Evolutionary conservation across 2,888 invertebrate species (phyloP).

Genomic region (Tetragonula carbonaria): DNA sequence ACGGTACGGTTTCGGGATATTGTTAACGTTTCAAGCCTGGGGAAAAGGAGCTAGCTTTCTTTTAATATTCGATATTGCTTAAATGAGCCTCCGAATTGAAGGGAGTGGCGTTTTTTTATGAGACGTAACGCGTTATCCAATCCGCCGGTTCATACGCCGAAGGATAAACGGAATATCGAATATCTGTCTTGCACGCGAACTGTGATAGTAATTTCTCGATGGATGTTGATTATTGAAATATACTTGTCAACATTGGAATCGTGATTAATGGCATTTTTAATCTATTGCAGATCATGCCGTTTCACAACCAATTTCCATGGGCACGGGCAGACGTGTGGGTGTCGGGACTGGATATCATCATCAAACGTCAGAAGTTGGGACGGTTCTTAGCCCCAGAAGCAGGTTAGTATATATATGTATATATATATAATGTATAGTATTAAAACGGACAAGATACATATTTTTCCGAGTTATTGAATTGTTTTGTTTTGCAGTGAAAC

Average conservation of each 20-base stretch:
- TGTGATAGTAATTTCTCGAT: constrained; percentile 4
- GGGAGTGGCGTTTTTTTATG: background rate
- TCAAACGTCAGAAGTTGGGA: constrained; percentile 82
- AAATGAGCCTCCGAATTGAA: background rate
- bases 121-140: constrained; percentile 1
- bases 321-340: constrained; percentile 88
- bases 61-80: background rate
- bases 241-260: background rate
- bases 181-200: background rate
- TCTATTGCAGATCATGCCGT: constrained; percentile 87
- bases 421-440: no score
- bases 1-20: constrained; percentile 42
- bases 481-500: constrained; percentile 88
- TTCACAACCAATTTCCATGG: constrained; percentile 91
- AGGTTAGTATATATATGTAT: constrained; percentile 72
- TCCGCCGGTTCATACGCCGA: background rate
- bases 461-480: constrained; percentile 17
- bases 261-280: constrained; percentile 45
- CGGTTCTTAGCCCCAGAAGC: constrained; percentile 83
- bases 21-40: background rate
- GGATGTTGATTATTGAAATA: background rate
- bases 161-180: constrained; percentile 1
- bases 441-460: background rate
- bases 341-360: constrained; percentile 85
- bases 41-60: no score